A percentile compares a stretch with the other conserved stretches of the same genome.
Conservation (phyloP, 2,888 invertebrate species). For the Mimumesa dahlbomi region DNA sequence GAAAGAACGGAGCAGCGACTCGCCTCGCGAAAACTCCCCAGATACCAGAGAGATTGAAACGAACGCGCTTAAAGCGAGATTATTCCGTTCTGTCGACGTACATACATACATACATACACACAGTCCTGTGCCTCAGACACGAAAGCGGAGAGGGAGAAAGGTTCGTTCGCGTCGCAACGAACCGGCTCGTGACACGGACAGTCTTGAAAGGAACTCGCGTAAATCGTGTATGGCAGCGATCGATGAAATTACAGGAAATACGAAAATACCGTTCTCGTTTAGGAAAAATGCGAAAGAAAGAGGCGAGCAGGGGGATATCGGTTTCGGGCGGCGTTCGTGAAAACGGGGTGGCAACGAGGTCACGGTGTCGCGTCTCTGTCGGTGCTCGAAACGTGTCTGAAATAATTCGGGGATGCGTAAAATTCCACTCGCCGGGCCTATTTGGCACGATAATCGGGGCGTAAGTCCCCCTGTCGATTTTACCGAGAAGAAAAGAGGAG, state of each 20-base stretch:
- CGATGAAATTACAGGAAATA: no score
- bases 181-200: no score
- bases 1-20: slow-evolving; percentile 23
- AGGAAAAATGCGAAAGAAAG: slow-evolving; percentile 18
- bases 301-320: background rate
- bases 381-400: slow-evolving; percentile 42
- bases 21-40: slow-evolving; percentile 39
- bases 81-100: no score
- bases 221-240: no score
- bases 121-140: no score
- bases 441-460: slow-evolving; percentile 60
- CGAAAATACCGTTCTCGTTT: no score
- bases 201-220: no score
- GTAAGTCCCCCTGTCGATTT: slow-evolving; percentile 59
- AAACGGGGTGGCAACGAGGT: no score
- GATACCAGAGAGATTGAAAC: slow-evolving; percentile 34
- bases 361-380: background rate
- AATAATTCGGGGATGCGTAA: slow-evolving; percentile 80
- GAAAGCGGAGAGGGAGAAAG: no score
- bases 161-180: no score
- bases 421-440: slow-evolving; percentile 77
- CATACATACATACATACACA: no score
- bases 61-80: slow-evolving; percentile 16
- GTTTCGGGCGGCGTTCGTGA: background rate
- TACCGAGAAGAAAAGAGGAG: slow-evolving; percentile 16